Evolutionary conservation across 2,888 invertebrate genomes (phyloP), one percentile per base, ranked within the genome.

Genomic region (Lymantria dispar): DNA sequence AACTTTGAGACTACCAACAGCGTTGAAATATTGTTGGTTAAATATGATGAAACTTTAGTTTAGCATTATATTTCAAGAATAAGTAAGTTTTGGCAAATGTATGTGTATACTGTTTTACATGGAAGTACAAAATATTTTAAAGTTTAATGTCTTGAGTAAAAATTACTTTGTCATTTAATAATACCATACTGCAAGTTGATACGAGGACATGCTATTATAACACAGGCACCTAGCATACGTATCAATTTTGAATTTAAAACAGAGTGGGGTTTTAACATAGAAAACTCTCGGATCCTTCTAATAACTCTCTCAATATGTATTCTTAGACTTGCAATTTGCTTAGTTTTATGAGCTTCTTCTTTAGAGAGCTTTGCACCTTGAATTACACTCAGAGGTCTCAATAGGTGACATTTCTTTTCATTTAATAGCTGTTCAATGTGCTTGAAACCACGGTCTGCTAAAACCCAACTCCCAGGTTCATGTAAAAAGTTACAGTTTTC

Each of bases 141-240:
- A 33, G 3, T 12, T 8, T 31, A 12, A 12, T 31, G n/a, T 30
- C 30, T 36, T 37, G 5, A 22, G 5, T 22, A 22, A 22, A 22
- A 22, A 22, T 2, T 2, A 22, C 22, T 22, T 22, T 3, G 22
- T 36, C 36, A 36, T 36, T 36, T 2, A 36, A 39, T 39, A 13
- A 39, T 39, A 39, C 39, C 13, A 55, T 62, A 52, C 52, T 64
- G 62, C 41, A 68, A 33, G 49, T 68, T 66, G n/a, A 67, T 57
- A 36, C 62, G 52, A 15, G 41, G 60, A 60, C 64, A 67, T 0
- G 63, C 53, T 44, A 63, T 58, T 9, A 40, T 54, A 29, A 63
- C 55, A 1, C 58, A 40, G 42, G 60, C 58, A 58, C 65, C 64
- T 9, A 63, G 49, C 36, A 57, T 12, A 30, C 41, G 33, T n/a